phyloP scores from a whole-genome alignment of 2,888 invertebrate genomes.

The Campopleginae sp. region DNA sequence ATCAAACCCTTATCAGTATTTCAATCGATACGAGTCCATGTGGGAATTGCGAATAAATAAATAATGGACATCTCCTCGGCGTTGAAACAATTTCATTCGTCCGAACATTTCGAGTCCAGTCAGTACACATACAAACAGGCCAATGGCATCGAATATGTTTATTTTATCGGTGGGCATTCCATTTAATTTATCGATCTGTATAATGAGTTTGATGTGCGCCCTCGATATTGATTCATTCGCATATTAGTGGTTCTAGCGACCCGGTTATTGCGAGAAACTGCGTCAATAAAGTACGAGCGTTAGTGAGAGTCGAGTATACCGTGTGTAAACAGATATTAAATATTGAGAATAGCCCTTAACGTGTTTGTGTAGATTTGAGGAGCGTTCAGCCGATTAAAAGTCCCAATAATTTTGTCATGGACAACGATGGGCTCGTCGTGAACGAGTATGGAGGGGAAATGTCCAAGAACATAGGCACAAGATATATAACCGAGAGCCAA shows the following conservation, averaged over 20 bases:
- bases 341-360: neutral
- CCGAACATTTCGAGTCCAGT: neutral
- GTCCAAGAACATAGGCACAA: neutral
- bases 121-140: conserved; percentile 12
- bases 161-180: conserved; percentile 20
- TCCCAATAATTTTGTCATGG: conserved; percentile 15
- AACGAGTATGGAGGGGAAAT: neutral
- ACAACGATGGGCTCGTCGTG: neutral
- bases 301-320: neutral
- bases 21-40: neutral
- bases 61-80: neutral
- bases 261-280: conserved; percentile 4
- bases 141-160: conserved; percentile 3
- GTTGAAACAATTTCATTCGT: neutral
- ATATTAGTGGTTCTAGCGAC: conserved; percentile 8
- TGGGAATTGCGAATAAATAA: conserved; percentile 4
- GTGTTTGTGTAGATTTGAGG: conserved; percentile 10
- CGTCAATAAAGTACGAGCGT: conserved; percentile 29
- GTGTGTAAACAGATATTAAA: conserved; percentile 14
- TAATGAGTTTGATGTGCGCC: conserved; percentile 27
- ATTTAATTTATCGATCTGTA: conserved; percentile 28
- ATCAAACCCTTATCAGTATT: neutral
- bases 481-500: neutral
- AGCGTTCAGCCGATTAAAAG: conserved; percentile 8
- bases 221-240: conserved; percentile 40